phyloP scores from a whole-genome alignment of 2,888 invertebrate species.

The Oscheius sp. region DNA sequence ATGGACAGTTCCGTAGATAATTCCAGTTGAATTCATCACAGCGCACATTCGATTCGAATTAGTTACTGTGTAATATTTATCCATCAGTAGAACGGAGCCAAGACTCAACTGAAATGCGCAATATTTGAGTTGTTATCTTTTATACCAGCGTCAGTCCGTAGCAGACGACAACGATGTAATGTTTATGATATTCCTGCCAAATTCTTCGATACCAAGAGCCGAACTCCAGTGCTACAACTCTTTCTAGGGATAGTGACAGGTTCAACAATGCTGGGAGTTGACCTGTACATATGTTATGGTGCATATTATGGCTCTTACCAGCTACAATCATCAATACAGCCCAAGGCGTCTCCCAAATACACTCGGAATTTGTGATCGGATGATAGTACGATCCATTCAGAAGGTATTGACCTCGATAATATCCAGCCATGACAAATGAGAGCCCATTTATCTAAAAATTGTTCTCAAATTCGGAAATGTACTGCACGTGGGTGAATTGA shows the following conservation, averaged over 20 bases:
- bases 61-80: conserved; percentile 19
- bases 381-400: conserved; percentile 36
- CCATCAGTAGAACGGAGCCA: conserved; percentile 37
- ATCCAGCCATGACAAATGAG: conserved; percentile 50
- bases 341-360: conserved; percentile 50
- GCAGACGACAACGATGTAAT: conserved; percentile 40
- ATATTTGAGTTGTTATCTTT: no score
- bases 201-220: conserved; percentile 51
- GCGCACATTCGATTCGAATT: conserved; percentile 48
- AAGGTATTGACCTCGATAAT: conserved; percentile 40
- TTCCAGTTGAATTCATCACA: conserved; percentile 55
- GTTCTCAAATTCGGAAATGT: neutral
- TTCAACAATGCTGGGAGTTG: conserved; percentile 54
- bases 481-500: neutral
- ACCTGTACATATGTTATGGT: conserved; percentile 29
- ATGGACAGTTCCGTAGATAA: conserved; percentile 44
- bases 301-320: conserved; percentile 18
- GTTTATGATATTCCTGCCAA: conserved; percentile 49
- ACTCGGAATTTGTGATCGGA: conserved; percentile 42
- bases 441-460: conserved; percentile 53
- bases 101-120: conserved; percentile 39
- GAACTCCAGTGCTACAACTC: conserved; percentile 50
- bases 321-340: conserved; percentile 53
- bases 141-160: conserved; percentile 41
- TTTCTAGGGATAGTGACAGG: conserved; percentile 50